Conservation (phyloP, 2,113 vertebrate genomes). For the Noctilio leporinus region DNA sequence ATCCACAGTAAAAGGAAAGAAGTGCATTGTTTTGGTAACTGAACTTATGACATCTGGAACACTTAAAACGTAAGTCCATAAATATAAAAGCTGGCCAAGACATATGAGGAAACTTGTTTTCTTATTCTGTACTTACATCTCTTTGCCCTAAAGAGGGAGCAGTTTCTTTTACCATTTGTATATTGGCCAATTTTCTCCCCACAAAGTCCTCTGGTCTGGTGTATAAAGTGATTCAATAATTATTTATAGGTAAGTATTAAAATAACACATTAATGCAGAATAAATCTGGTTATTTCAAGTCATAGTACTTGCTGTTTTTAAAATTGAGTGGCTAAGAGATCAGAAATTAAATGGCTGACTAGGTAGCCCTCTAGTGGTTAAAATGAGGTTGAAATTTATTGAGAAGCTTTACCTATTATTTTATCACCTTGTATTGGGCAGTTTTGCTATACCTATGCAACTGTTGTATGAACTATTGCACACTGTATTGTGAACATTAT, state of each 20-base stretch:
- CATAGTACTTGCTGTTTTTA: neutral
- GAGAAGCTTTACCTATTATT: neutral
- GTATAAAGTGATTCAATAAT: constrained; percentile 4
- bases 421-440: neutral
- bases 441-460: neutral
- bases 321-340: neutral
- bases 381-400: neutral
- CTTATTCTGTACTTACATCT: neutral
- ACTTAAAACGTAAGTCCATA: constrained; percentile 94
- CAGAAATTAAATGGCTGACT: constrained; percentile 16
- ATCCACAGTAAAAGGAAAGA: constrained; percentile 96
- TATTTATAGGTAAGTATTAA: constrained; percentile 11
- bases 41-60: constrained; percentile 99
- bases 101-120: neutral
- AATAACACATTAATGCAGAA: neutral
- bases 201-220: neutral
- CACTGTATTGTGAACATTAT: neutral
- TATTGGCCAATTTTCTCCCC: neutral
- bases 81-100: neutral
- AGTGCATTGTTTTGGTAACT: constrained; percentile 97
- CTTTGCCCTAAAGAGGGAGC: neutral
- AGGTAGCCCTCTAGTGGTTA: constrained; percentile 71
- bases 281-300: constrained; percentile 23
- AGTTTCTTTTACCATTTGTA: neutral
- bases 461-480: neutral